phyloP scores from a whole-genome alignment of 2,888 invertebrate genomes.

The Eupeodes latifasciatus region DNA sequence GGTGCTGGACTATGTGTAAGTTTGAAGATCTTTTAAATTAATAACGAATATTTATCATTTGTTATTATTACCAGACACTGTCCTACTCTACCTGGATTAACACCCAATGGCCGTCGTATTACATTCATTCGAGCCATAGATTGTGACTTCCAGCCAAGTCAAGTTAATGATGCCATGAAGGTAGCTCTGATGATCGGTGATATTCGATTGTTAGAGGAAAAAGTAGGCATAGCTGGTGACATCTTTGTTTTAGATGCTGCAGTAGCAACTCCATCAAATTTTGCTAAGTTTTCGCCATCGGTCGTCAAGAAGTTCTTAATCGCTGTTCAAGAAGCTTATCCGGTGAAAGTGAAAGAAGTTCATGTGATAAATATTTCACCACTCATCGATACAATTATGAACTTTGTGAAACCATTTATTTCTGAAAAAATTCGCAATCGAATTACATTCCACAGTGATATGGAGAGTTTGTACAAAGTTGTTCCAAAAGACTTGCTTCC shows the following conservation, averaged over 20 bases:
- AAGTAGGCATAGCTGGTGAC: conserved; percentile 93
- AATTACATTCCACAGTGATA: conserved; percentile 90
- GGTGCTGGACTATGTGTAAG: conserved; percentile 89
- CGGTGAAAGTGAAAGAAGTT: conserved; percentile 94
- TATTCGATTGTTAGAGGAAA: conserved; percentile 90
- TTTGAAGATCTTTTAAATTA: conserved; percentile 67
- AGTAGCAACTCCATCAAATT: conserved; percentile 91
- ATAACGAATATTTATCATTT: not conserved
- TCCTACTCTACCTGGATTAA: conserved; percentile 92
- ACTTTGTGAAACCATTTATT: conserved; percentile 93
- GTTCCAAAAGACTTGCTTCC: conserved; percentile 93
- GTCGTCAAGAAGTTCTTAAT: conserved; percentile 93
- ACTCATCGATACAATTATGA: conserved; percentile 92
- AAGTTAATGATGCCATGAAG: conserved; percentile 92
- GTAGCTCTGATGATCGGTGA: conserved; percentile 94
- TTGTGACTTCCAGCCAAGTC: conserved; percentile 89
- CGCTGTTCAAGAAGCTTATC: conserved; percentile 94
- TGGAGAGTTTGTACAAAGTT: conserved; percentile 90
- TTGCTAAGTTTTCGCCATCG: conserved; percentile 93
- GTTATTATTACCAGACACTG: conserved; percentile 86
- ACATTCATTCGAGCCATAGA: conserved; percentile 89
- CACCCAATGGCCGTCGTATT: conserved; percentile 91
- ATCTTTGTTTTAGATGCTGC: conserved; percentile 92
- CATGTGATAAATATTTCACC: conserved; percentile 94
- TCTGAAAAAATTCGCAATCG: conserved; percentile 94